phyloP scores from a whole-genome alignment of 2,888 invertebrate genomes.

The Aleiodes alternator region DNA sequence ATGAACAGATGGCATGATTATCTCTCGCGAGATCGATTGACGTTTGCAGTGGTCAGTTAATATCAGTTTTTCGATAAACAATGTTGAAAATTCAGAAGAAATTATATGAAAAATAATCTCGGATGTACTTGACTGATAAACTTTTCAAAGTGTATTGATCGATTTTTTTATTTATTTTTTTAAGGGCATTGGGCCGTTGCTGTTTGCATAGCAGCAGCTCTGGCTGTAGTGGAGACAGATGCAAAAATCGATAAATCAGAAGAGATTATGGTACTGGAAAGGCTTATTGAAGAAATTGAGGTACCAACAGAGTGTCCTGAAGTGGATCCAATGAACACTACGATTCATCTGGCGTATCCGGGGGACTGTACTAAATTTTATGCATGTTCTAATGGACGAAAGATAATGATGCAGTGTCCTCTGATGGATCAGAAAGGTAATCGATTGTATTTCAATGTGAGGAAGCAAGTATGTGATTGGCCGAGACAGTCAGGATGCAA shows the following conservation, averaged over 20 bases:
- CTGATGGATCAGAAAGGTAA: conserved; percentile 36
- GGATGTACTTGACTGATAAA: neutral
- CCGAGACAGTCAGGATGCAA: conserved; percentile 53
- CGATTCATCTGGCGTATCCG: conserved; percentile 58
- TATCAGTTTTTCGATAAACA: too few species aligned
- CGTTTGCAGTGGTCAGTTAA: too few species aligned
- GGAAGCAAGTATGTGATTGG: conserved; percentile 55
- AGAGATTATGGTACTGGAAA: neutral
- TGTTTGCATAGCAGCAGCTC: neutral
- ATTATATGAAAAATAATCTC: neutral
- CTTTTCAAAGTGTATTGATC: neutral
- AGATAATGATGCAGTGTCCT: conserved; percentile 53
- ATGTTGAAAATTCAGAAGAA: too few species aligned
- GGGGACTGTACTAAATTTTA: conserved; percentile 61
- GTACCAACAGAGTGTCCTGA: conserved; percentile 58
- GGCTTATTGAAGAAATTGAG: neutral
- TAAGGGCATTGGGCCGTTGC: neutral
- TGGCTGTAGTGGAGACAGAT: neutral
- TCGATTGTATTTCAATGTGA: conserved; percentile 56
- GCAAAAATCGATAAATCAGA: neutral
- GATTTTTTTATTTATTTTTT: neutral
- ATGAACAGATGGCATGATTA: too few species aligned
- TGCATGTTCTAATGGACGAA: conserved; percentile 51
- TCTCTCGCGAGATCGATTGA: too few species aligned
- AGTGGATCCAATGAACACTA: conserved; percentile 42